Evolutionary conservation across 2,888 invertebrate species (phyloP).

Genomic region (Bombylius major): DNA sequence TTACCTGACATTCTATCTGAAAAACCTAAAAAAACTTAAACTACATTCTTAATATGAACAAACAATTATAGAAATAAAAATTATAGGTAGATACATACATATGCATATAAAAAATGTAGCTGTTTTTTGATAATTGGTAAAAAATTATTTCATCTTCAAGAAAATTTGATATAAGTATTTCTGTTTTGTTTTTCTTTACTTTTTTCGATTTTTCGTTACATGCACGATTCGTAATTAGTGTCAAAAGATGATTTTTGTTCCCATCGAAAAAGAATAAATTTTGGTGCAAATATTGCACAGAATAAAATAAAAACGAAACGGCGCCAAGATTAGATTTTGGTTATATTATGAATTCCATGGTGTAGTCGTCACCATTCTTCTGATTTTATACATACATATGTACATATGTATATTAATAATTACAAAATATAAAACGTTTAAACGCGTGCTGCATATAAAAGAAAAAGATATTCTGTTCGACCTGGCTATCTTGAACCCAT

Average conservation of each 20-base stretch:
- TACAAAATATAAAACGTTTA: background rate
- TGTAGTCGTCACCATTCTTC: background rate
- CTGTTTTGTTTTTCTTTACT: too few relatives aligned
- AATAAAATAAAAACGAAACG: background rate
- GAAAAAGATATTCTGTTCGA: slow-evolving; percentile 4
- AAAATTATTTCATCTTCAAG: too few relatives aligned
- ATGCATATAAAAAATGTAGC: too few relatives aligned
- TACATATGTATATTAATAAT: background rate
- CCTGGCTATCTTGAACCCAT: slow-evolving; percentile 24
- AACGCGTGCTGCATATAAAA: background rate
- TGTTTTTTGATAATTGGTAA: too few relatives aligned
- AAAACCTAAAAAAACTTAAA: too few relatives aligned
- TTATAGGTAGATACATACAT: too few relatives aligned
- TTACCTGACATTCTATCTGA: too few relatives aligned
- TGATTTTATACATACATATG: background rate
- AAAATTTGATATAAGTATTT: too few relatives aligned
- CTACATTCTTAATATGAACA: too few relatives aligned
- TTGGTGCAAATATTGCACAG: background rate
- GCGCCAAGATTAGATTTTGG: background rate
- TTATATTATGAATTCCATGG: background rate
- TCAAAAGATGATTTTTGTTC: background rate
- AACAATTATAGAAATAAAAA: too few relatives aligned
- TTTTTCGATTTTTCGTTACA: too few relatives aligned
- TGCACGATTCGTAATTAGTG: background rate
- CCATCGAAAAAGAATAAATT: background rate